Evolutionary conservation across 2,797 vertebrate genomes (phyloP).

Genomic region (Hoplostethus mediterraneus): DNA sequence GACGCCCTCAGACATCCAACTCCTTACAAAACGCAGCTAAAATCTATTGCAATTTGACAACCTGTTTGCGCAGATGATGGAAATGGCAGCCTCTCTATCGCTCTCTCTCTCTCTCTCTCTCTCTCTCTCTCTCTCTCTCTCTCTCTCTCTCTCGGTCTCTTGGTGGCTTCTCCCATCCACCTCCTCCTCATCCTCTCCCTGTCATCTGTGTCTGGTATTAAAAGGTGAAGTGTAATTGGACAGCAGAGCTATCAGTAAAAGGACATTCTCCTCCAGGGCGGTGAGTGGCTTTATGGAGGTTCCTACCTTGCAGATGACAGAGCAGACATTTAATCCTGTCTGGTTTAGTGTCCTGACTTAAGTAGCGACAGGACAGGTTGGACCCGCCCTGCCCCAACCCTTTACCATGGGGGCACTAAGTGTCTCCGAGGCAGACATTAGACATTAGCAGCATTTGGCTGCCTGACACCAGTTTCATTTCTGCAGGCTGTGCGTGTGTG

Average conservation of each 20-base stretch:
- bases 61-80: constrained; percentile 40
- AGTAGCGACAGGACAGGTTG: constrained; percentile 92
- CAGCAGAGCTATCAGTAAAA: constrained; percentile 90
- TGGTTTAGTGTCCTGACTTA: constrained; percentile 89
- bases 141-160: constrained; percentile 33
- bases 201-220: constrained; percentile 86
- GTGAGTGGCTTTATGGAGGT: constrained; percentile 85
- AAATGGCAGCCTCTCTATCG: constrained; percentile 49
- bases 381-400: constrained; percentile 87
- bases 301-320: constrained; percentile 86
- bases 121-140: constrained; percentile 29
- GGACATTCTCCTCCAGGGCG: constrained; percentile 86
- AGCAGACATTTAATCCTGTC: constrained; percentile 90
- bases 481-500: constrained; percentile 77
- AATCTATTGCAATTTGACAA: constrained; percentile 52
- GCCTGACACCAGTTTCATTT: constrained; percentile 96
- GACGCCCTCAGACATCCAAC: constrained; percentile 32
- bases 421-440: constrained; percentile 85
- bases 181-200: constrained; percentile 27
- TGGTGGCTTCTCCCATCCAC: too few relatives aligned
- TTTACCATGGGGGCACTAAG: constrained; percentile 86
- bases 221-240: constrained; percentile 92
- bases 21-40: constrained; percentile 35
- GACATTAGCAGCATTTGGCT: constrained; percentile 89
- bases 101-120: constrained; percentile 32